Conservation (phyloP, 2,113 vertebrate species). For the Engraulis encrasicolus region DNA sequence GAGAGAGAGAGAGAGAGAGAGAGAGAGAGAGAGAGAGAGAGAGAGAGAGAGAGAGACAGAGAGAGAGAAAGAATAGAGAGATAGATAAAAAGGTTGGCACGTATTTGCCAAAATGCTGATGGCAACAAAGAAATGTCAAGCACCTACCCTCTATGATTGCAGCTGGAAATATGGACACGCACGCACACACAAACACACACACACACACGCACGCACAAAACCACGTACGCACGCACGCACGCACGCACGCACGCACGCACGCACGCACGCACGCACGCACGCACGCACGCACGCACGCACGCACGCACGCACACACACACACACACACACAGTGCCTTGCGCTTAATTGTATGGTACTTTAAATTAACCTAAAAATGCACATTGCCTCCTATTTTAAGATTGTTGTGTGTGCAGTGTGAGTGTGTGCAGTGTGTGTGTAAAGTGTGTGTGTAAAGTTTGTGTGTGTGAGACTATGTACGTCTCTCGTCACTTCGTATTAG, state of each 20-base stretch:
- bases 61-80: conserved; percentile 38
- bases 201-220: too few species aligned
- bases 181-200: too few species aligned
- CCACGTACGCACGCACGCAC: too few species aligned
- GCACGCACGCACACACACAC: conserved; percentile 2
- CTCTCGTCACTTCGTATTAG: conserved; percentile 1
- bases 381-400: too few species aligned
- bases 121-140: conserved; percentile 8
- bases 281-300: conserved; percentile 22
- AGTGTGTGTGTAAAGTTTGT: not conserved
- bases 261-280: conserved; percentile 30
- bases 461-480: not conserved
- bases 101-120: not conserved
- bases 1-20: not conserved
- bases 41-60: conserved; percentile 40
- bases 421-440: conserved; percentile 2
- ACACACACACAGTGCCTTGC: not conserved
- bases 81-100: not conserved
- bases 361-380: too few species aligned
- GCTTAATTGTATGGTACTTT: too few species aligned
- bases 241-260: conserved; percentile 46
- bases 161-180: too few species aligned
- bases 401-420: conserved; percentile 10
- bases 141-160: not conserved
- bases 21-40: not conserved